These are phyloP conservation scores for Esox lucius DNA, from an alignment of 2,797 vertebrate genomes.

Conservation along the genomic window DNA sequence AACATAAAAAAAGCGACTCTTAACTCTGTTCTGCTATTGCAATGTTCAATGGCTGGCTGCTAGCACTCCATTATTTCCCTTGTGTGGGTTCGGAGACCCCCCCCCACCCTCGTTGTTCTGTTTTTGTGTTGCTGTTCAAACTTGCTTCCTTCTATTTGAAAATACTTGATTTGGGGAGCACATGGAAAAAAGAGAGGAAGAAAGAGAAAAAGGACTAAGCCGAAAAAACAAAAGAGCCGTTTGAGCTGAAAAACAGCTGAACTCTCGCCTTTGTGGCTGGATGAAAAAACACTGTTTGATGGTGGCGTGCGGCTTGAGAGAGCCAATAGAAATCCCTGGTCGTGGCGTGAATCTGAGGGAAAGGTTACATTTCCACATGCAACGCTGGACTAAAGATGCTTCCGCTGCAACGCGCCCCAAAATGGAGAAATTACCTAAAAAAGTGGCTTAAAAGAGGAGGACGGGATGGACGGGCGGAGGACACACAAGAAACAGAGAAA, in stretches of 20 bases:
- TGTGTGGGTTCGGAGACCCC: slow-evolving; percentile 54
- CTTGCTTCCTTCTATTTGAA: slow-evolving; percentile 66
- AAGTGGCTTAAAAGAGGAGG: slow-evolving; percentile 49
- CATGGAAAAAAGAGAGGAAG: slow-evolving; percentile 22
- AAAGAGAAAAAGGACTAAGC: slow-evolving; percentile 35
- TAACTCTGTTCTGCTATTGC: slow-evolving; percentile 58
- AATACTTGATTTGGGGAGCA: slow-evolving; percentile 46
- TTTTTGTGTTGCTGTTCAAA: slow-evolving; percentile 63
- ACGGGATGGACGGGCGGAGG: slow-evolving; percentile 35
- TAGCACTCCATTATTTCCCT: slow-evolving; percentile 71
- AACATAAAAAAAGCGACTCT: slow-evolving; percentile 62
- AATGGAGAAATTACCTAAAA: slow-evolving; percentile 48
- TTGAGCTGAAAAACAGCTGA: slow-evolving; percentile 46
- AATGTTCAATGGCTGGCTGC: slow-evolving; percentile 59
- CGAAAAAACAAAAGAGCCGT: slow-evolving; percentile 38
- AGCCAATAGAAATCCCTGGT: slow-evolving; percentile 18
- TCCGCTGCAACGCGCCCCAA: slow-evolving; percentile 8
- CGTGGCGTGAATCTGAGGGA: slow-evolving; percentile 25
- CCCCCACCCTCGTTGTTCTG: slow-evolving; percentile 52
- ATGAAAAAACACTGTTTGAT: slow-evolving; percentile 50
- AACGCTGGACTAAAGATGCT: slow-evolving; percentile 27
- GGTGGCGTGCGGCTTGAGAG: slow-evolving; percentile 26
- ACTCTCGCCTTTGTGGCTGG: slow-evolving; percentile 28
- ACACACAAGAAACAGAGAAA: slow-evolving; percentile 32
- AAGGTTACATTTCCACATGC: slow-evolving; percentile 47